Evolutionary conservation across 2,113 vertebrate genomes (phyloP).

Genomic region (Pteruthius melanotis): DNA sequence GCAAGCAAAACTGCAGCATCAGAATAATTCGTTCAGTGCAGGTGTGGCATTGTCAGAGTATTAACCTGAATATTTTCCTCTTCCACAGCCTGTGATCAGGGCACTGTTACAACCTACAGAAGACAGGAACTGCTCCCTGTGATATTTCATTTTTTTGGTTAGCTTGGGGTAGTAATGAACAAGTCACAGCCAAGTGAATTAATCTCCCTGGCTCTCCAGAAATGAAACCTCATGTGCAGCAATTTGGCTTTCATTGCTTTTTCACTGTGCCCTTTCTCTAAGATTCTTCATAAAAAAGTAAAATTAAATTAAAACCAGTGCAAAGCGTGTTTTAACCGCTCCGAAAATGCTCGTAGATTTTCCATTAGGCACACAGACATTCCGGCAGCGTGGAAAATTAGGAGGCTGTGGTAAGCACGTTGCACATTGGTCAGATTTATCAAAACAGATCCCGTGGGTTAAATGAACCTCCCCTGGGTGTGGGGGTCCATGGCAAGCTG

Average conservation of each 20-base stretch:
- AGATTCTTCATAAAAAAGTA: slow-evolving; percentile 64
- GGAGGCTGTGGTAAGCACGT: not conserved
- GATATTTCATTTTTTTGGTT: slow-evolving; percentile 65
- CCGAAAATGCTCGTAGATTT: slow-evolving; percentile 45
- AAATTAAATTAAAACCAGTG: slow-evolving; percentile 58
- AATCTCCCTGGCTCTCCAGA: slow-evolving; percentile 66
- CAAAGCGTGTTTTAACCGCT: slow-evolving; percentile 56
- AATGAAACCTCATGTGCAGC: slow-evolving; percentile 60
- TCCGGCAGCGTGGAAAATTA: not conserved
- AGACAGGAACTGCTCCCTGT: slow-evolving; percentile 36
- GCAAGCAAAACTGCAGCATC: slow-evolving; percentile 41
- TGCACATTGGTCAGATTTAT: not conserved
- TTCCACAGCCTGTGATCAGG: slow-evolving; percentile 33
- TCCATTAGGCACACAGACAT: not conserved
- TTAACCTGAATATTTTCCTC: slow-evolving; percentile 28
- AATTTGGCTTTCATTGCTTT: slow-evolving; percentile 65
- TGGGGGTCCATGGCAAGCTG: not conserved
- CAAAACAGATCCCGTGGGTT: not conserved
- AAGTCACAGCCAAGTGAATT: slow-evolving; percentile 70
- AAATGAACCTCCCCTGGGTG: not conserved
- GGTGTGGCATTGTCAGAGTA: not conserved
- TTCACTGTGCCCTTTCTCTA: slow-evolving; percentile 51
- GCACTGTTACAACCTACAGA: slow-evolving; percentile 23
- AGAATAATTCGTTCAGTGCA: slow-evolving; percentile 2
- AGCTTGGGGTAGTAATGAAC: slow-evolving; percentile 67